phyloP scores from a whole-genome alignment of 2,888 invertebrate genomes.

The Xestia rhomboidea region DNA sequence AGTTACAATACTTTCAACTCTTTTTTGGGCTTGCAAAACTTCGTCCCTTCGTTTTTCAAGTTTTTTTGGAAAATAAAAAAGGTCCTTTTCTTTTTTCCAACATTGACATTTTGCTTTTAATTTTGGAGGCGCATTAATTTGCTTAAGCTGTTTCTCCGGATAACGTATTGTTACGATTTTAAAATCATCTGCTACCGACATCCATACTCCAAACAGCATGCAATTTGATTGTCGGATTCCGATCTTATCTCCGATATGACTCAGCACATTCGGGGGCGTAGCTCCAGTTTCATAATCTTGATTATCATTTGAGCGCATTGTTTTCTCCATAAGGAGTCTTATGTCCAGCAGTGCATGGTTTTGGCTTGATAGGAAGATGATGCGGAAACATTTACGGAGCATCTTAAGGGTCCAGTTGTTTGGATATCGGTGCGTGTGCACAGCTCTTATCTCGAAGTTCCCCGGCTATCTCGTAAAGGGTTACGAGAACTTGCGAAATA shows the following conservation, averaged over 20 bases:
- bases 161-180: neutral
- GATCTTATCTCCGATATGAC: conserved; percentile 26
- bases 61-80: neutral
- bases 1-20: neutral
- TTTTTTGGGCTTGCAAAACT: neutral
- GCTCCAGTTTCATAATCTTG: conserved; percentile 20
- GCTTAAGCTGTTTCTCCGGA: neutral
- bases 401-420: conserved; percentile 19
- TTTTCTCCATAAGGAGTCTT: neutral
- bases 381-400: conserved; percentile 30
- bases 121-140: neutral
- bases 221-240: conserved; percentile 21
- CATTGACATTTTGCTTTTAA: neutral
- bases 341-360: neutral
- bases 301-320: conserved; percentile 19
- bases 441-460: conserved; percentile 48
- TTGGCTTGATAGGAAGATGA: conserved; percentile 9
- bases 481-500: conserved; percentile 60
- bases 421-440: conserved; percentile 28
- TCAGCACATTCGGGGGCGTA: neutral
- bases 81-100: too few species aligned
- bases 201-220: conserved; percentile 4
- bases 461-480: conserved; percentile 57
- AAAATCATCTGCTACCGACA: conserved; percentile 11
- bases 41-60: neutral